phyloP scores from a whole-genome alignment of 2,113 vertebrate genomes.

The Chascanopsetta lugubris region DNA sequence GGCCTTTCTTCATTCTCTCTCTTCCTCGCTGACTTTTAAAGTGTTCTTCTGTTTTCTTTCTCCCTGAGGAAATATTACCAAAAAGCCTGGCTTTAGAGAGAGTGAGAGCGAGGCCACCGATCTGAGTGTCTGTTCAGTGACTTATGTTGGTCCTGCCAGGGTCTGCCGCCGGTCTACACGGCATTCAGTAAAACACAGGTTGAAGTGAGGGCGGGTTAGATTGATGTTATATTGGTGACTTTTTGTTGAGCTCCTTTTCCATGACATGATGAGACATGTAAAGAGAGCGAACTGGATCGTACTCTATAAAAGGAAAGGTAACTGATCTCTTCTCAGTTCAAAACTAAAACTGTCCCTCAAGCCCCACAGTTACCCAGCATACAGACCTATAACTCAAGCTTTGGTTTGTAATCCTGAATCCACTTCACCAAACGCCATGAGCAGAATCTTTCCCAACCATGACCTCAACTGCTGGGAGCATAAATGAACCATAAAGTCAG shows the following conservation, averaged over 20 bases:
- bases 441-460: too few relatives aligned
- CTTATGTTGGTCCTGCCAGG: slow-evolving; percentile 25
- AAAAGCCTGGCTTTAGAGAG: slow-evolving; percentile 56
- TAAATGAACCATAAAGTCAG: background rate
- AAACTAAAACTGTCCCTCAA: background rate
- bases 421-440: background rate
- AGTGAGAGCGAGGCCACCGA: slow-evolving; percentile 47
- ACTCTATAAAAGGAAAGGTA: background rate
- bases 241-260: background rate
- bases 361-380: background rate
- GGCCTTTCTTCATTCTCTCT: slow-evolving; percentile 78
- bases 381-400: too few relatives aligned
- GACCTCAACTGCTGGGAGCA: too few relatives aligned
- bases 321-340: background rate
- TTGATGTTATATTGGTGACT: background rate
- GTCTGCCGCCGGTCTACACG: slow-evolving; percentile 24
- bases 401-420: too few relatives aligned
- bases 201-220: slow-evolving; percentile 12
- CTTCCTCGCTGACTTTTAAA: slow-evolving; percentile 81
- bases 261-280: background rate
- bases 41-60: slow-evolving; percentile 78
- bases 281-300: background rate
- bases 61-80: slow-evolving; percentile 56
- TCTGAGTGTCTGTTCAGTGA: slow-evolving; percentile 46
- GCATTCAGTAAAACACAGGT: slow-evolving; percentile 19